A percentile compares a stretch with the other conserved stretches of the same genome.
These are phyloP conservation scores for Centropyge bicolor DNA, from an alignment of 2,797 vertebrate species.

Conservation along the genomic window DNA sequence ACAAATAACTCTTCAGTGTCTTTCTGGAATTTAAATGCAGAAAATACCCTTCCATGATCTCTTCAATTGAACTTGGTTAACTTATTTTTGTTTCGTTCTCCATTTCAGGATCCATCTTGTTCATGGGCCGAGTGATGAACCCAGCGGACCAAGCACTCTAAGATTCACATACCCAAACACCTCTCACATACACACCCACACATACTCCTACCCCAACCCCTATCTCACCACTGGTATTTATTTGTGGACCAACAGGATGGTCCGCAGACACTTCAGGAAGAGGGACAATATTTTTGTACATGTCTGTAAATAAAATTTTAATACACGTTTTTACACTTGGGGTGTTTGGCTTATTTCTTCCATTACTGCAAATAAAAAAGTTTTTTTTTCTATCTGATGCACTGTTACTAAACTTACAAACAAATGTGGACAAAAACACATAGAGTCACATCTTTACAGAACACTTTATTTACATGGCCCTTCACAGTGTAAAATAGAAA, in stretches of 20 bases:
- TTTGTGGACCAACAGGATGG: constrained; percentile 71
- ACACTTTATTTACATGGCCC: constrained; percentile 86
- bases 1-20: not conserved
- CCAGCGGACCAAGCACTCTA: constrained; percentile 80
- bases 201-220: constrained; percentile 10
- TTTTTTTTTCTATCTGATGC: too few relatives aligned
- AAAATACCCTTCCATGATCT: not conserved
- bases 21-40: not conserved
- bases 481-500: constrained; percentile 97
- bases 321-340: constrained; percentile 74
- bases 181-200: not conserved
- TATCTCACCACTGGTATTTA: constrained; percentile 77
- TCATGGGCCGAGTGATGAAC: constrained; percentile 91
- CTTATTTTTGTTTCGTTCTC: not conserved
- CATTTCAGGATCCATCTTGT: constrained; percentile 89
- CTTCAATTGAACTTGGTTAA: not conserved
- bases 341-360: constrained; percentile 43
- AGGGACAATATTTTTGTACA: constrained; percentile 84
- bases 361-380: not conserved
- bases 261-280: constrained; percentile 72
- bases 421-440: not conserved
- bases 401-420: not conserved
- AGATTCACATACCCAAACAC: constrained; percentile 2
- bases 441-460: constrained; percentile 63
- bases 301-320: constrained; percentile 88